Conservation (phyloP, 2,797 vertebrate species). For the Pipistrellus pipistrellus region DNA sequence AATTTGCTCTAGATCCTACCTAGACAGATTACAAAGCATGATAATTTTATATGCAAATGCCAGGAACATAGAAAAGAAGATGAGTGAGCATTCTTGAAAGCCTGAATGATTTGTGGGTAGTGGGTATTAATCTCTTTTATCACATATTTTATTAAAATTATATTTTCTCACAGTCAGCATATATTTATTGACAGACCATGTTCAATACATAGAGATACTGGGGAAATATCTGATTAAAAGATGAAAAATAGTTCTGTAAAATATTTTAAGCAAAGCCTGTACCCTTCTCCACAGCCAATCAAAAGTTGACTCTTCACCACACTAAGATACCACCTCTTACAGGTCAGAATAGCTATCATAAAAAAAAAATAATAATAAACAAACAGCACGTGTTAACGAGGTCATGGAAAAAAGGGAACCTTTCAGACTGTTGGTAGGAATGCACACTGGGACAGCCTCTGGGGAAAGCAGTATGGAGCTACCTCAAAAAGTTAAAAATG, state of each 20-base stretch:
- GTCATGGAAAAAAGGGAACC: neutral
- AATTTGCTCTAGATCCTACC: neutral
- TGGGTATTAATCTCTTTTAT: neutral
- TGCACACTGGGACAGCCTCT: neutral
- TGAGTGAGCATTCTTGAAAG: neutral
- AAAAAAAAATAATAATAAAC: neutral
- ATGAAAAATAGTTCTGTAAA: neutral
- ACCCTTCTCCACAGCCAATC: neutral
- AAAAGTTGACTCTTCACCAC: neutral
- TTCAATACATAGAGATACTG: neutral
- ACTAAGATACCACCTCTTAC: neutral
- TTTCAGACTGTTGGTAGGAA: neutral
- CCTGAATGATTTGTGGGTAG: neutral
- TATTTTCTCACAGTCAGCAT: neutral
- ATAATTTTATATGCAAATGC: neutral
- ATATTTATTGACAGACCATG: neutral
- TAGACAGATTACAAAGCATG: neutral
- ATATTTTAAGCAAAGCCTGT: neutral
- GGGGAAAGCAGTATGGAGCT: neutral
- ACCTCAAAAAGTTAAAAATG: neutral
- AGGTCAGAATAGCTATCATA: neutral
- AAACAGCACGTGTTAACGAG: neutral
- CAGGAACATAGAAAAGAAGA: neutral
- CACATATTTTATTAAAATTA: constrained; percentile 13
- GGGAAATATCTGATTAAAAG: neutral